Evolutionary conservation across 2,113 vertebrate species (phyloP).

Genomic region (Nestor notabilis): DNA sequence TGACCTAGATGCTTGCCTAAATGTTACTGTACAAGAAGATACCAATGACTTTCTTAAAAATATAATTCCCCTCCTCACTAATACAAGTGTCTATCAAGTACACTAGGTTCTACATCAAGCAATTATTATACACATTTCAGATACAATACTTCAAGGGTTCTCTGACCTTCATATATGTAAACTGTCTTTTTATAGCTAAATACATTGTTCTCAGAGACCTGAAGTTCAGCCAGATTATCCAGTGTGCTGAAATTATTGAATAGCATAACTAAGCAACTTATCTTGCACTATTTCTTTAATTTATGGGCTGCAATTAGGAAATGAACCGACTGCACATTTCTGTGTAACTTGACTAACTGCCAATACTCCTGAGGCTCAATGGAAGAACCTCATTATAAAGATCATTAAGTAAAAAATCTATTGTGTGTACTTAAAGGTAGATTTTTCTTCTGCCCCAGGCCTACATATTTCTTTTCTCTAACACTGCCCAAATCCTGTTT

Average conservation of each 20-base stretch:
- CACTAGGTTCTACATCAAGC: neutral
- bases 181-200: neutral
- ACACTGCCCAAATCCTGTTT: neutral
- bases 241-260: neutral
- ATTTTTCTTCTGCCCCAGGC: neutral
- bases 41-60: neutral
- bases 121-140: neutral
- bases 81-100: neutral
- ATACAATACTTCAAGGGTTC: neutral
- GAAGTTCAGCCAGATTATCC: neutral
- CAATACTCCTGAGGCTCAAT: neutral
- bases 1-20: neutral
- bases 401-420: neutral
- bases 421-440: neutral
- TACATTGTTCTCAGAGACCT: neutral
- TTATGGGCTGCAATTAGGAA: neutral
- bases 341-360: neutral
- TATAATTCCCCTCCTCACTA: neutral
- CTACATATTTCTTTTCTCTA: neutral
- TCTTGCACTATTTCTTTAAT: neutral
- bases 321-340: neutral
- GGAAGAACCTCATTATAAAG: neutral
- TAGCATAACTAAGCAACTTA: neutral
- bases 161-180: neutral
- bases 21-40: neutral